These are phyloP conservation scores for Exaiptasia diaphana DNA, from an alignment of 64 coral and sea anemone genomes.

Conservation along the genomic window DNA sequence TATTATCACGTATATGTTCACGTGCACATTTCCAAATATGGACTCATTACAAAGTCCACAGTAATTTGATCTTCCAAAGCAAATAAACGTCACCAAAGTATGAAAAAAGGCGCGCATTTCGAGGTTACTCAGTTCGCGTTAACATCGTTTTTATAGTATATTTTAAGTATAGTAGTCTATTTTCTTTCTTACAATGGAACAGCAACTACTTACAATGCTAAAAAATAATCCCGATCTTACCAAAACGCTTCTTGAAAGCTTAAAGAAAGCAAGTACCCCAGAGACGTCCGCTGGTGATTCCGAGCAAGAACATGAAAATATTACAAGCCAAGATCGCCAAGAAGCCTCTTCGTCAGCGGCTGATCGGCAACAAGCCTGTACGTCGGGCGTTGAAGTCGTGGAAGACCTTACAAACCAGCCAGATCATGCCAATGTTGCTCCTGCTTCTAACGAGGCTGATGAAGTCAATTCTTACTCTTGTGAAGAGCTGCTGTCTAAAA, in stretches of 20 bases:
- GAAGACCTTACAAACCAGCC: not conserved
- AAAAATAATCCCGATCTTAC: not conserved
- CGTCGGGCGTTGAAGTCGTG: not conserved
- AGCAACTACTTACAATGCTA: not conserved
- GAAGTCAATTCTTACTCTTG: not conserved
- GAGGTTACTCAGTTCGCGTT: not conserved
- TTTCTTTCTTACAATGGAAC: not conserved
- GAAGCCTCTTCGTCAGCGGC: not conserved
- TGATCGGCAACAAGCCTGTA: not conserved
- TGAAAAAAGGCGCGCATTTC: not conserved
- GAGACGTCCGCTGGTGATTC: not conserved
- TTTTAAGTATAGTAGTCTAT: not conserved
- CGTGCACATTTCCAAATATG: not conserved
- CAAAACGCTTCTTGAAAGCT: not conserved
- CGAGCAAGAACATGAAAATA: too few relatives aligned
- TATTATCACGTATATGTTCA: too few relatives aligned
- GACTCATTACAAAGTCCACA: not conserved
- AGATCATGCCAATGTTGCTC: not conserved
- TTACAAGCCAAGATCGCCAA: too few relatives aligned
- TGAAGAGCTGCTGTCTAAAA: not conserved
- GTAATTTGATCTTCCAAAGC: too few relatives aligned
- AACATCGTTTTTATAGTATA: not conserved
- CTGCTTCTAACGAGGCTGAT: not conserved
- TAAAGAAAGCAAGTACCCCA: not conserved
- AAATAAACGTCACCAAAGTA: not conserved